Evolutionary conservation across 2,888 invertebrate genomes (phyloP).

Genomic region (Sarcophaga carnaria): DNA sequence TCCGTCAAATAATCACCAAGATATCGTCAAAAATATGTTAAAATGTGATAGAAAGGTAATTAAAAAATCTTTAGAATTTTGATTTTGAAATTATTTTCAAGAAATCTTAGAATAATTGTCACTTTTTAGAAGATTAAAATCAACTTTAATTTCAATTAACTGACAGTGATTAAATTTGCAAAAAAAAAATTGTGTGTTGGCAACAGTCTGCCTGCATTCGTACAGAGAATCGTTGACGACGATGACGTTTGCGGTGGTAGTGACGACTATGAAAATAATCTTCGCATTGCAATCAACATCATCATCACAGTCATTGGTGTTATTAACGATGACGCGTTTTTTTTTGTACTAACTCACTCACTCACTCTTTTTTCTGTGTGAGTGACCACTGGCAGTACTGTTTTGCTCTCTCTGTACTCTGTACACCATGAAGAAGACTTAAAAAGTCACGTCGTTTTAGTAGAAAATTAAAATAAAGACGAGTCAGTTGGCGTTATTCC

Average conservation of each 20-base stretch:
- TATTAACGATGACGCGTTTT: slow-evolving; percentile 39
- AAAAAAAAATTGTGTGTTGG: too few species aligned
- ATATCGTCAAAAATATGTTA: too few species aligned
- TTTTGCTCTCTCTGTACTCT: neutral
- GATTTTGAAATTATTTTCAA: too few species aligned
- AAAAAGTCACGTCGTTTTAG: slow-evolving; percentile 67
- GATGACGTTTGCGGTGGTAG: slow-evolving; percentile 28
- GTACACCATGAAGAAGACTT: slow-evolving; percentile 62
- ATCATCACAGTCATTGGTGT: slow-evolving; percentile 18
- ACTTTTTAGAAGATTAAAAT: too few species aligned
- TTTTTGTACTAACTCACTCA: neutral
- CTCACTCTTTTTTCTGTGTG: neutral
- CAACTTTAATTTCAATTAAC: too few species aligned
- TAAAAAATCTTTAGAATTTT: too few species aligned
- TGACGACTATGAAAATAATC: neutral
- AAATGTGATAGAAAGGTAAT: too few species aligned
- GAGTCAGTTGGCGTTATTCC: slow-evolving; percentile 42
- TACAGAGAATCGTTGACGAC: slow-evolving; percentile 14
- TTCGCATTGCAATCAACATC: slow-evolving; percentile 27
- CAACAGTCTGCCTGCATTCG: slow-evolving; percentile 1
- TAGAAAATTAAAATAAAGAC: slow-evolving; percentile 64
- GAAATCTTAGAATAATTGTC: too few species aligned
- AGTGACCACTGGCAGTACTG: too few species aligned
- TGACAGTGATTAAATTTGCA: too few species aligned
- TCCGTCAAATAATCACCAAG: too few species aligned